Base-by-base conservation (phyloP, 2,888 invertebrate species). In the Argyresthia goedartella region DNA sequence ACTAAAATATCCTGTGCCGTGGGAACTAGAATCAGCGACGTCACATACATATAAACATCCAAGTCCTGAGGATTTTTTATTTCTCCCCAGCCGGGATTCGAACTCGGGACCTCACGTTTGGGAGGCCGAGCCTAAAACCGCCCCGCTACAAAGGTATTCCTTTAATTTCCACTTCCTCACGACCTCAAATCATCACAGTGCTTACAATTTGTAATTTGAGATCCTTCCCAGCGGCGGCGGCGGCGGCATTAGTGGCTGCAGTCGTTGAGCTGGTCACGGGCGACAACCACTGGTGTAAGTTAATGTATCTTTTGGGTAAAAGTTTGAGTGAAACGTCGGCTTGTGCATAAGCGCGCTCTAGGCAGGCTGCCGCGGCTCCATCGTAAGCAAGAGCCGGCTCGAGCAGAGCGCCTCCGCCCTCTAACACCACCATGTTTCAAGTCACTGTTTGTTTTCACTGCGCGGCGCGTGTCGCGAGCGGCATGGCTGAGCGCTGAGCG, bases 251-350 rank as follows among this genome's bases (percentile, higher is more conserved):
- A 25, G 25, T 25, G 56, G 85, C 85, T 49, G 84, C 78, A 49
- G 85, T 80, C 56, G 81, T 76, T 43, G 85, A 80, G 16, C 82
- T 79, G 60, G 93, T 90, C 69, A 92, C 89, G 61, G 95, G 95
- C 71, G 95, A 93, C 73, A 95, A 88, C 94, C 95, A 95, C 82
- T 95, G 94, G 81, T 96, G 96, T 76, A 95, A 89, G 88, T 94
- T 95, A 78, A 95, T 94, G 84, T 93, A 95, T 71, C 95, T 90
- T 88, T 95, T 95, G 71, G 95, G 94, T 84, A 95, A 90, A 89
- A 95, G 92, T 91, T 96, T 96, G 78, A 95, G 89, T 65, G 94
- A 93, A 69, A 93, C 92, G 66, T 93, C 91, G 64, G 93, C 91
- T 79, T 94, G 94, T 69, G 93, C 92, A 81, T 94, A 94, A 57